These are phyloP conservation scores for Astyanax mexicanus DNA, from an alignment of 2,797 vertebrate genomes.

Conservation along the genomic window DNA sequence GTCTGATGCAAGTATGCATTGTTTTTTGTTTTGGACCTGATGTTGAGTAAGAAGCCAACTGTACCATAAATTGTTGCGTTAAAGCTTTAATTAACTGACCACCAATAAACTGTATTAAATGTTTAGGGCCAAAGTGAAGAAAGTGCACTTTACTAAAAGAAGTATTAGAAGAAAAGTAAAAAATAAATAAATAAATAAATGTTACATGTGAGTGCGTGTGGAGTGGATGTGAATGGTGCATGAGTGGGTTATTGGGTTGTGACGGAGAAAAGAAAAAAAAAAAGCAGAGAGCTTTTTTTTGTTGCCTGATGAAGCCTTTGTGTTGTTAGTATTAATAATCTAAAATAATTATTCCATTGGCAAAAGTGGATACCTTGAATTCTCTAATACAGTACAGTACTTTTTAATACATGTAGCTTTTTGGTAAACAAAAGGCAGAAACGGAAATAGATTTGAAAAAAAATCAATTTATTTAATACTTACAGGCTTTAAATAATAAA, in stretches of 20 bases:
- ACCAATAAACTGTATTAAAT: background rate
- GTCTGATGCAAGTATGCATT: slow-evolving; percentile 56
- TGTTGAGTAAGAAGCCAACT: background rate
- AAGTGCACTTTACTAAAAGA: slow-evolving; percentile 11
- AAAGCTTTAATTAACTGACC: background rate
- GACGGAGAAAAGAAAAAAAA: background rate
- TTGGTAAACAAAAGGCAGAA: slow-evolving; percentile 76
- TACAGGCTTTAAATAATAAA: slow-evolving; percentile 89
- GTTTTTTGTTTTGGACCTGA: background rate
- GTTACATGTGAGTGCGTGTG: background rate
- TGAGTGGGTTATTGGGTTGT: slow-evolving; percentile 11
- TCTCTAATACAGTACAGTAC: slow-evolving; percentile 8
- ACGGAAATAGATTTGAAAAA: slow-evolving; percentile 76
- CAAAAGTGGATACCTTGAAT: background rate
- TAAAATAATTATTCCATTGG: background rate
- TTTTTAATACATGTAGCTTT: slow-evolving; percentile 23
- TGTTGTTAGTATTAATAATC: background rate
- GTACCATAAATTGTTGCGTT: background rate
- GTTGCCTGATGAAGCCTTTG: background rate
- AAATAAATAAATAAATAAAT: too few species aligned
- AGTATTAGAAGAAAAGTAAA: background rate
- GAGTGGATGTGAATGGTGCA: background rate
- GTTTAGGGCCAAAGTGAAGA: background rate
- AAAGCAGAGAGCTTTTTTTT: background rate
- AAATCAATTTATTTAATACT: slow-evolving; percentile 89